Percentiles rank a stretch among this genome's conserved stretches.
These are phyloP conservation scores for Polietes domitor DNA, from an alignment of 2,888 invertebrate genomes.

Conservation along the genomic window DNA sequence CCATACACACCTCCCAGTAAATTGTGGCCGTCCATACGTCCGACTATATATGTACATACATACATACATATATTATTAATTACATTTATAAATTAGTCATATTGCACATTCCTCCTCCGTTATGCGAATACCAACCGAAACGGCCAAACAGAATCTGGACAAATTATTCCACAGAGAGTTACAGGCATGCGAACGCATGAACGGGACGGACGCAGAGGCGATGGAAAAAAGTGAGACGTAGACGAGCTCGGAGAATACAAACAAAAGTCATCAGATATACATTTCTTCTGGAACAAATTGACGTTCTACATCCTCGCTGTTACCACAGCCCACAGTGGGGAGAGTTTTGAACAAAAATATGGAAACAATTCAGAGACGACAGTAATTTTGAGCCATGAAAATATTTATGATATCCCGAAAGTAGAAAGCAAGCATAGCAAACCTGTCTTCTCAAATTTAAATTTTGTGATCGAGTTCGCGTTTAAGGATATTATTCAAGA, in stretches of 20 bases:
- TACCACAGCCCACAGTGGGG: not conserved
- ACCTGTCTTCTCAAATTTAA: too few relatives aligned
- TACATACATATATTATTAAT: conserved; percentile 49
- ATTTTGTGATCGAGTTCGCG: too few relatives aligned
- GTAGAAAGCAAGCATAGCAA: too few relatives aligned
- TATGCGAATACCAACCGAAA: not conserved
- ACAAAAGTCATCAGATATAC: conserved; percentile 41
- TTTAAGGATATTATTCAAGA: too few relatives aligned
- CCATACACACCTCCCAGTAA: not conserved
- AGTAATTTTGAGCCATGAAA: too few relatives aligned
- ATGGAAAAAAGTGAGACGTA: not conserved
- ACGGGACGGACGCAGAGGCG: not conserved
- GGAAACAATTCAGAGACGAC: too few relatives aligned
- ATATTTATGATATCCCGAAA: too few relatives aligned
- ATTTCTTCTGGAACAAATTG: conserved; percentile 21
- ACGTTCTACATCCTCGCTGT: not conserved
- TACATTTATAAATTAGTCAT: conserved; percentile 65
- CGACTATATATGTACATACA: not conserved
- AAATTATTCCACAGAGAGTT: conserved; percentile 58
- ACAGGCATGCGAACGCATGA: conserved; percentile 2
- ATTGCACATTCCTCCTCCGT: conserved; percentile 42
- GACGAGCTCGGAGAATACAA: not conserved
- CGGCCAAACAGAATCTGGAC: conserved; percentile 48
- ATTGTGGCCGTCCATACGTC: too few relatives aligned
- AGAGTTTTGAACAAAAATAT: not conserved